A percentile compares a stretch with the other conserved stretches of the same genome.
phyloP scores from a whole-genome alignment of 2,797 vertebrate genomes.

The Pseudocheirus occidentalis region DNA sequence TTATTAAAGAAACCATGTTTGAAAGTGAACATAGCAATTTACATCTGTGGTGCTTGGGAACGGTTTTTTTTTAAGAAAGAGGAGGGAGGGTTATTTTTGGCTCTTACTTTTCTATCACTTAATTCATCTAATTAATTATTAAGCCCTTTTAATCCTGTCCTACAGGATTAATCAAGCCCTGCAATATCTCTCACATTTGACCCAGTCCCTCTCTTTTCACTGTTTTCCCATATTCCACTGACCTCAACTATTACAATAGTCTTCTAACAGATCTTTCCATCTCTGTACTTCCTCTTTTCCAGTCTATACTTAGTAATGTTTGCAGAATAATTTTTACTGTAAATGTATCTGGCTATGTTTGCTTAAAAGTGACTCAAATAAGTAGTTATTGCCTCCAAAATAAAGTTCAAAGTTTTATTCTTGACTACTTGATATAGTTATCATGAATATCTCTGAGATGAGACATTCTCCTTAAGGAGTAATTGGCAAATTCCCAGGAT shows the following conservation, averaged over 20 bases:
- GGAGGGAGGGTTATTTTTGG: background rate
- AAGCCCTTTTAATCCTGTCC: background rate
- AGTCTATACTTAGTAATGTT: background rate
- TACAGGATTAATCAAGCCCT: background rate
- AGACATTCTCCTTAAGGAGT: background rate
- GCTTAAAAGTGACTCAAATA: background rate
- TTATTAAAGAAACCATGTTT: too few species aligned
- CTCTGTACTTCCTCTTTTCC: background rate
- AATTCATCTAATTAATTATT: background rate
- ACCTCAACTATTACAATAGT: background rate
- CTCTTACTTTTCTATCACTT: background rate
- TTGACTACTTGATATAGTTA: background rate
- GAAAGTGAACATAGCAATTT: too few species aligned
- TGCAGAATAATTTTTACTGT: background rate
- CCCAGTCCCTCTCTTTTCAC: background rate
- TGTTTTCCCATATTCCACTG: background rate
- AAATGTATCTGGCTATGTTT: background rate
- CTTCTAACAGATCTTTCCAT: background rate
- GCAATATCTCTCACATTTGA: background rate
- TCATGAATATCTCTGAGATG: background rate
- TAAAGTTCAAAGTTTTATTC: background rate
- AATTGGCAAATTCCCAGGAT: background rate
- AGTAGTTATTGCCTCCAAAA: background rate
- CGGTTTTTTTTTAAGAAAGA: background rate
- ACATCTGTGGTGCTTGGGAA: too few species aligned